Percentiles rank a stretch among this genome's conserved stretches.
Evolutionary conservation across 2,797 vertebrate species (phyloP).

Genomic region (Ctenochaetus hawaiiensis): DNA sequence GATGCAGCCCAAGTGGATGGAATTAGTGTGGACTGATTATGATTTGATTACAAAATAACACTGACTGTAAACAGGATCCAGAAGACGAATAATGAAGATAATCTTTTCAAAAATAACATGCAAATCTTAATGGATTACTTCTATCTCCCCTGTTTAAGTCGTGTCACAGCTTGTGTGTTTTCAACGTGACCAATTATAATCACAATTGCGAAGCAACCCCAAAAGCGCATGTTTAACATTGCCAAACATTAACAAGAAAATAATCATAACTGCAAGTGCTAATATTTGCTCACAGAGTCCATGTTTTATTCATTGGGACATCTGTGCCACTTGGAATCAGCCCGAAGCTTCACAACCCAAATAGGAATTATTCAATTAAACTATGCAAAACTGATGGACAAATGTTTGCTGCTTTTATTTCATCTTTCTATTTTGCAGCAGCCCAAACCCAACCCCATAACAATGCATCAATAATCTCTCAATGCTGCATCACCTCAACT

Average conservation of each 20-base stretch:
- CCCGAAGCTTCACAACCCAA: conserved; percentile 61
- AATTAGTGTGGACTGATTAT: conserved; percentile 43
- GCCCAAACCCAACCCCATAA: conserved; percentile 51
- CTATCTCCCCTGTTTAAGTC: conserved; percentile 38
- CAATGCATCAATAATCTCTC: conserved; percentile 76
- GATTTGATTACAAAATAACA: conserved; percentile 43
- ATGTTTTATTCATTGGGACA: conserved; percentile 83
- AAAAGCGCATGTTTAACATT: conserved; percentile 61
- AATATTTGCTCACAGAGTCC: conserved; percentile 66
- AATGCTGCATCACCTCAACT: conserved; percentile 74
- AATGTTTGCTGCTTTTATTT: conserved; percentile 65
- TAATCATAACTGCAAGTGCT: conserved; percentile 65
- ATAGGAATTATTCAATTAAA: conserved; percentile 77
- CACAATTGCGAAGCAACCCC: conserved; percentile 52
- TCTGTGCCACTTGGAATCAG: conserved; percentile 73
- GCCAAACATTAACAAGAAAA: conserved; percentile 69
- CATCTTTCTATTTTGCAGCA: conserved; percentile 48
- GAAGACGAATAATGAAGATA: conserved; percentile 32
- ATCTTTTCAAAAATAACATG: conserved; percentile 53
- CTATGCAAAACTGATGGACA: conserved; percentile 66
- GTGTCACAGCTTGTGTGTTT: conserved; percentile 55
- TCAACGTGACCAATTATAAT: conserved; percentile 64
- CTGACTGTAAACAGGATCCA: conserved; percentile 33
- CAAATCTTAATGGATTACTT: conserved; percentile 56
- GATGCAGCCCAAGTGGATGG: conserved; percentile 22